phyloP scores from a whole-genome alignment of 2,113 vertebrate species.

The Oryzias celebensis region DNA sequence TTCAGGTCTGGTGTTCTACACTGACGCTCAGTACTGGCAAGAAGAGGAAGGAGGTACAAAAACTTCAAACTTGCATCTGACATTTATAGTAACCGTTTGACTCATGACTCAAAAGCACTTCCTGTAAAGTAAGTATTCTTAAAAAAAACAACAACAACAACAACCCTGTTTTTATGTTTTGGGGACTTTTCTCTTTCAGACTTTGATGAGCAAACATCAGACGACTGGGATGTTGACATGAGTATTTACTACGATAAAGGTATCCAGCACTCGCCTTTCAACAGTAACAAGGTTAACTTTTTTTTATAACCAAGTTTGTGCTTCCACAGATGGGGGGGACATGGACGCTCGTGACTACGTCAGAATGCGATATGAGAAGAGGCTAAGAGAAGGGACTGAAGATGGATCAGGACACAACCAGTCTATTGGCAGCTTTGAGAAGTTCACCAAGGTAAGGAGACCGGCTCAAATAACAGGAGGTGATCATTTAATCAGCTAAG shows the following conservation, averaged over 20 bases:
- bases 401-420: constrained; percentile 57
- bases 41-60: constrained; percentile 87
- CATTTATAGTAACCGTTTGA: not conserved
- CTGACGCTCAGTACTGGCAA: constrained; percentile 94
- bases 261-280: constrained; percentile 47
- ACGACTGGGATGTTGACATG: constrained; percentile 99
- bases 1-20: constrained; percentile 95
- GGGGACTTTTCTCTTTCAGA: constrained; percentile 72
- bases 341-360: constrained; percentile 92
- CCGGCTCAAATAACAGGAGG: rapidly evolving
- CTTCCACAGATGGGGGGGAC: constrained; percentile 85
- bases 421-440: constrained; percentile 90
- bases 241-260: constrained; percentile 95
- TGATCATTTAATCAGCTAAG: not conserved
- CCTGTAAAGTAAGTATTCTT: not conserved
- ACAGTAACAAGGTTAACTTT: not conserved
- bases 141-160: not conserved
- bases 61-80: not conserved
- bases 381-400: constrained; percentile 84
- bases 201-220: constrained; percentile 94
- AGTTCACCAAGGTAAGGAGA: constrained; percentile 84
- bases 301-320: constrained; percentile 4
- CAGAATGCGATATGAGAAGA: constrained; percentile 85
- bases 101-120: too few relatives aligned
- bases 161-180: constrained; percentile 1